These are phyloP conservation scores for Ephestia elutella DNA, from an alignment of 1,140 invertebrate species.

Conservation along the genomic window DNA sequence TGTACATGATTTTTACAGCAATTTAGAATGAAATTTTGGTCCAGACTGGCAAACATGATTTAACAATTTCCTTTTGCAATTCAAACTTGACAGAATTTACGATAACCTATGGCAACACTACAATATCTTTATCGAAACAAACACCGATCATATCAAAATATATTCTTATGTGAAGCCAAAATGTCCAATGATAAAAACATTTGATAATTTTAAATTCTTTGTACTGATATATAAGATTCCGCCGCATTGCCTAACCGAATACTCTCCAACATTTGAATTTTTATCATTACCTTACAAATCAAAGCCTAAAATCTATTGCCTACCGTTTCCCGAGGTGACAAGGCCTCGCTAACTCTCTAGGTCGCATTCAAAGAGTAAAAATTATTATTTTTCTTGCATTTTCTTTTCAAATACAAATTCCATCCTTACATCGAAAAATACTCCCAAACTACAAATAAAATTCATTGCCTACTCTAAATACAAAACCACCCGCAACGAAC, in stretches of 20 bases:
- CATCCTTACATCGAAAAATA: background rate
- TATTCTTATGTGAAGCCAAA: constrained; percentile 47
- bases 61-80: constrained; percentile 19
- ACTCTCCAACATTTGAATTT: constrained; percentile 44
- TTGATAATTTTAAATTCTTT: constrained; percentile 54
- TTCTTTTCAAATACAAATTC: background rate
- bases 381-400: background rate
- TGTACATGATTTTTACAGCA: constrained; percentile 28
- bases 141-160: constrained; percentile 60
- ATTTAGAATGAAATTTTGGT: constrained; percentile 40
- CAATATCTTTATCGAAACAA: constrained; percentile 35
- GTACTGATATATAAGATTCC: constrained; percentile 67
- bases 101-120: constrained; percentile 26
- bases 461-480: background rate
- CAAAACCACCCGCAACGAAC: background rate
- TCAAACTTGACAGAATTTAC: constrained; percentile 18
- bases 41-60: constrained; percentile 29
- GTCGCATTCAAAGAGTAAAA: constrained; percentile 13
- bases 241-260: constrained; percentile 45
- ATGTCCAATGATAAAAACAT: constrained; percentile 37
- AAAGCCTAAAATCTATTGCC: constrained; percentile 48
- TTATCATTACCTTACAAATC: constrained; percentile 50
- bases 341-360: constrained; percentile 27
- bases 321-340: constrained; percentile 41
- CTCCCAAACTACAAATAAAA: background rate